Evolutionary conservation across 2,113 vertebrate species (phyloP).

Genomic region (Pedionomus torquatus): DNA sequence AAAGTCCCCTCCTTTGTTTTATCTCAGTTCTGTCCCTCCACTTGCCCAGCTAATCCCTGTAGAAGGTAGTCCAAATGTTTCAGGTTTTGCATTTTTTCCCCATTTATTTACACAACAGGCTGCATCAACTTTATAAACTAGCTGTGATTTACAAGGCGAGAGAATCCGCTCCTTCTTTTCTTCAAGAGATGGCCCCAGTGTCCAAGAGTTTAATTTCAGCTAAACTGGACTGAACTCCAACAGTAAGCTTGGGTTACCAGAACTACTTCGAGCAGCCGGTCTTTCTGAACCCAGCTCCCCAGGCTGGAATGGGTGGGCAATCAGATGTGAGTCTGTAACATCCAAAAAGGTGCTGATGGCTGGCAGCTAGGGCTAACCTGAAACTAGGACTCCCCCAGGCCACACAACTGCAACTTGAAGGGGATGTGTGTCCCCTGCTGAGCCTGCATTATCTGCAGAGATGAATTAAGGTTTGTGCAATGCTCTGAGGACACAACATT

Average conservation of each 20-base stretch:
- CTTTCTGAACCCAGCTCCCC: background rate
- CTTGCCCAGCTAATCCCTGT: background rate
- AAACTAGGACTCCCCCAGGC: background rate
- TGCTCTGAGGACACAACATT: background rate
- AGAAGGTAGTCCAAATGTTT: background rate
- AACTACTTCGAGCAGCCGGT: background rate
- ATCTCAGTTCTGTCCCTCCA: background rate
- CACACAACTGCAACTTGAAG: background rate
- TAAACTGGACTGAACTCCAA: background rate
- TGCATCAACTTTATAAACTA: background rate
- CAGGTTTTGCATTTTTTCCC: background rate
- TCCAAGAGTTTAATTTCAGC: background rate
- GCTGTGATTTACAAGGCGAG: background rate
- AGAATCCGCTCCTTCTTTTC: background rate
- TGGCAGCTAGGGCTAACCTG: background rate
- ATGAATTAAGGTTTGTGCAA: background rate
- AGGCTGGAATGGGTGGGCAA: background rate
- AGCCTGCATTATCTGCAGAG: rapidly evolving
- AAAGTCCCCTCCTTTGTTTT: background rate
- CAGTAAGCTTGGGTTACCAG: background rate
- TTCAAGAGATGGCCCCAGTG: background rate
- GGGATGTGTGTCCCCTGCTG: background rate
- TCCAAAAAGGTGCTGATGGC: background rate
- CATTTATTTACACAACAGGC: background rate
- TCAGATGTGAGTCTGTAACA: background rate